These are phyloP conservation scores for Mallateleia sp. DNA, from an alignment of 2,888 invertebrate species.

Conservation along the genomic window DNA sequence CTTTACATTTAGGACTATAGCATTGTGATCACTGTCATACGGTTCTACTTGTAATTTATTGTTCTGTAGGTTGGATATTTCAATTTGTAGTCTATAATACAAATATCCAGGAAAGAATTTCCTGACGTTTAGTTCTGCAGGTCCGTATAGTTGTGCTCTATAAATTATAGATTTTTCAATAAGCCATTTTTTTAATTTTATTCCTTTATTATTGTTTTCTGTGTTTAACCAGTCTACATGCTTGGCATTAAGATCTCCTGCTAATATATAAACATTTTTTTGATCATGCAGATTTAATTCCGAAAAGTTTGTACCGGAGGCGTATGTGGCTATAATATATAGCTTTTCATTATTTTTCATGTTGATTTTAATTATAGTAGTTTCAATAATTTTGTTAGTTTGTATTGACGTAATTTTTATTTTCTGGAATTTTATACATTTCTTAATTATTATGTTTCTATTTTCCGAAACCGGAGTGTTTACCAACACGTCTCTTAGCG, in stretches of 20 bases:
- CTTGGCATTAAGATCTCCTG: conserved; percentile 64
- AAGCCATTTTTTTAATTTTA: conserved; percentile 27
- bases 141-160: conserved; percentile 2
- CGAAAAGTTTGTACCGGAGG: conserved; percentile 33
- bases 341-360: conserved; percentile 22
- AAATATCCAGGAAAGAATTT: conserved; percentile 48
- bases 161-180: neutral
- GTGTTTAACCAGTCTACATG: conserved; percentile 32
- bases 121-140: conserved; percentile 43
- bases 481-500: no score
- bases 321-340: conserved; percentile 46
- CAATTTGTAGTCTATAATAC: conserved; percentile 16
- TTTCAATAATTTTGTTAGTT: conserved; percentile 47
- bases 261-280: conserved; percentile 57
- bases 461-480: no score
- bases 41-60: conserved; percentile 30
- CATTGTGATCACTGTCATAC: conserved; percentile 63
- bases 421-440: no score
- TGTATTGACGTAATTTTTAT: no score
- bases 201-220: conserved; percentile 42
- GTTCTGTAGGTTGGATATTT: conserved; percentile 2
- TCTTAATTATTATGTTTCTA: no score
- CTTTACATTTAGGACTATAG: conserved; percentile 11
- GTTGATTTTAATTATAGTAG: conserved; percentile 35
- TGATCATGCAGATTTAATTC: conserved; percentile 21